A percentile compares a stretch with the other conserved stretches of the same genome.
Conservation (phyloP, 2,888 invertebrate species). For the Amphimallon solstitiale region DNA sequence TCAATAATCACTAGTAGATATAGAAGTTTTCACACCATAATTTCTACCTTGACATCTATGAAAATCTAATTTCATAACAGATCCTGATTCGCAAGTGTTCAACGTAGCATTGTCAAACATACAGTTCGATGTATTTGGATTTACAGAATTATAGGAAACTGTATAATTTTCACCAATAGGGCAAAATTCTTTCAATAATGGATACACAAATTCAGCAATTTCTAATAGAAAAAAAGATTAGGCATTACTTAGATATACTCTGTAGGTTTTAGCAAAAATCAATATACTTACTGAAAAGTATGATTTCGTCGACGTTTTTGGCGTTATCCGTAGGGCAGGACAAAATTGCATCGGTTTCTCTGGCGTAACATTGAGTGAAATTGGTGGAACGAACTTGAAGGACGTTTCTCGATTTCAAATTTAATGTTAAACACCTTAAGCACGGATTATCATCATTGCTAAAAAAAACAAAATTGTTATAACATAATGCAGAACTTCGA, state of each 20-base stretch:
- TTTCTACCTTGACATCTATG: slow-evolving; percentile 68
- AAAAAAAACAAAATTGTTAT: no score
- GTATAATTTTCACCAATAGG: slow-evolving; percentile 72
- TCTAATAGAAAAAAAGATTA: no score
- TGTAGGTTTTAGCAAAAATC: neutral
- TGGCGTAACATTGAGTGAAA: slow-evolving; percentile 69
- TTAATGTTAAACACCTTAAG: slow-evolving; percentile 70
- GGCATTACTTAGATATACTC: no score
- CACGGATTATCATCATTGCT: slow-evolving; percentile 69
- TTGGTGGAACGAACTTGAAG: slow-evolving; percentile 70
- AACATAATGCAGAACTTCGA: no score
- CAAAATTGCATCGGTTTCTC: slow-evolving; percentile 68
- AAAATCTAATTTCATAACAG: slow-evolving; percentile 68
- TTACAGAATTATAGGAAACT: slow-evolving; percentile 67
- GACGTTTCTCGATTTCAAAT: slow-evolving; percentile 69
- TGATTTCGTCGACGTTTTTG: slow-evolving; percentile 62
- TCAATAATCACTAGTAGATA: neutral
- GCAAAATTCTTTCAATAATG: slow-evolving; percentile 69
- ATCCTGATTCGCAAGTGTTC: slow-evolving; percentile 71
- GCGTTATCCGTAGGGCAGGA: slow-evolving; percentile 67
- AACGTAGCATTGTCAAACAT: slow-evolving; percentile 67
- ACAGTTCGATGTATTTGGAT: slow-evolving; percentile 66
- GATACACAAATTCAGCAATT: slow-evolving; percentile 65
- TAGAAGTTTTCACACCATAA: slow-evolving; percentile 61
- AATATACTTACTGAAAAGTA: slow-evolving; percentile 69